phyloP scores from a whole-genome alignment of 2,797 vertebrate genomes.

The Lithobates sylvaticus region DNA sequence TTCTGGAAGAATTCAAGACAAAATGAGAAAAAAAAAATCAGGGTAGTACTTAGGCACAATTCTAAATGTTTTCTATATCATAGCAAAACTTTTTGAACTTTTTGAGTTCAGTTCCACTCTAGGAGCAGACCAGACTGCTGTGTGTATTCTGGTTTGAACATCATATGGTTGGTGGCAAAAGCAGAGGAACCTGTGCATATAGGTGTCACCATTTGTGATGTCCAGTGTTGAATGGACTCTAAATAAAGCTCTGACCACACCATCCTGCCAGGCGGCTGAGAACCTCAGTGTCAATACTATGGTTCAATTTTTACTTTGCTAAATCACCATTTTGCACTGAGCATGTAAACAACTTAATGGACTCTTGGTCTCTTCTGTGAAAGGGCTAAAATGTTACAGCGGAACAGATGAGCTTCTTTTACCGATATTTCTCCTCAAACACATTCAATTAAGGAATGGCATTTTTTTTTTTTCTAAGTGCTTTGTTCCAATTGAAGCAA shows the following conservation, averaged over 20 bases:
- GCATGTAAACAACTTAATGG: conserved; percentile 39
- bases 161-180: too few relatives aligned
- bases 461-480: conserved; percentile 47
- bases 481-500: conserved; percentile 56
- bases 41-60: too few relatives aligned
- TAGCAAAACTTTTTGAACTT: too few relatives aligned
- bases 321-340: not conserved
- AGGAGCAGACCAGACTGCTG: too few relatives aligned
- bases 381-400: conserved; percentile 21
- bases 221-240: too few relatives aligned
- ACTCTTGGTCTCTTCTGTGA: not conserved
- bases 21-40: too few relatives aligned
- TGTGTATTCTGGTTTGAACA: too few relatives aligned
- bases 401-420: conserved; percentile 34
- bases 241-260: not conserved
- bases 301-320: not conserved
- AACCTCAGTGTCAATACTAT: not conserved
- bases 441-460: conserved; percentile 54
- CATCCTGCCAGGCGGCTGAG: not conserved
- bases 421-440: conserved; percentile 43
- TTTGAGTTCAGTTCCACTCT: too few relatives aligned
- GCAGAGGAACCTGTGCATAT: too few relatives aligned
- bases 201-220: too few relatives aligned
- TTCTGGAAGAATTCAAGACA: too few relatives aligned
- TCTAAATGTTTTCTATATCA: too few relatives aligned